Base-by-base conservation (phyloP, 2,888 invertebrate species). In the Monoplex corrugatus region DNA sequence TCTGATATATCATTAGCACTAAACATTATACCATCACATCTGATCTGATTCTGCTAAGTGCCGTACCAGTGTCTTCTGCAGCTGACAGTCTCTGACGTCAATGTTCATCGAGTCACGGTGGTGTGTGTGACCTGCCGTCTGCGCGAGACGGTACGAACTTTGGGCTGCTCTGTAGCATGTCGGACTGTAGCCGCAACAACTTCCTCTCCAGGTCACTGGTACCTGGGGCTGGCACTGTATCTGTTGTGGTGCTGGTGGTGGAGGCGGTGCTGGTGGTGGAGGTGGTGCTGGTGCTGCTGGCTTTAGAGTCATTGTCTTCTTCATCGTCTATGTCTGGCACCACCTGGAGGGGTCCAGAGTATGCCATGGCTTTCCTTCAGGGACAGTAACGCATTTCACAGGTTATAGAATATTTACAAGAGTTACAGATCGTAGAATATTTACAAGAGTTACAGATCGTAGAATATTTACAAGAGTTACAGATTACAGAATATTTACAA, bases 21-120 rank as follows among this genome's bases (percentile, higher is more conserved):
- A n/a, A n/a, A n/a, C n/a, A n/a, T n/a, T n/a, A n/a, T n/a, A n/a
- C n/a, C n/a, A n/a, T n/a, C n/a, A n/a, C n/a, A n/a, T n/a, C n/a
- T n/a, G n/a, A n/a, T n/a, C n/a, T n/a, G n/a, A 38, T 32, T 84
- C 84, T 5, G 57, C 57, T 50, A 93, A 80, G 45, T 93, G 93
- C 89, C 93, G 85, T 94, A 94, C 44, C 93, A 92, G 44, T 91
- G 89, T 28, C 78, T 57, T 95, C 95, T 5, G 92, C 92, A 1
- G 93, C 90, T 2, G 94, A 93, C 83, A 95, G 91, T n/a, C 94
- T 95, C 89, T 92, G 92, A 19, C 94, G 89, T 95, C 95, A n/a
- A 92, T 91, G 85, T 92, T 93, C 87, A 95, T 86, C 94, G 91
- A n/a, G 92, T 91, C n/a, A 95, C 94, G 0, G 94, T 93, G 3